phyloP scores from a whole-genome alignment of 2,888 invertebrate genomes.

The Cataglyphis livida region DNA sequence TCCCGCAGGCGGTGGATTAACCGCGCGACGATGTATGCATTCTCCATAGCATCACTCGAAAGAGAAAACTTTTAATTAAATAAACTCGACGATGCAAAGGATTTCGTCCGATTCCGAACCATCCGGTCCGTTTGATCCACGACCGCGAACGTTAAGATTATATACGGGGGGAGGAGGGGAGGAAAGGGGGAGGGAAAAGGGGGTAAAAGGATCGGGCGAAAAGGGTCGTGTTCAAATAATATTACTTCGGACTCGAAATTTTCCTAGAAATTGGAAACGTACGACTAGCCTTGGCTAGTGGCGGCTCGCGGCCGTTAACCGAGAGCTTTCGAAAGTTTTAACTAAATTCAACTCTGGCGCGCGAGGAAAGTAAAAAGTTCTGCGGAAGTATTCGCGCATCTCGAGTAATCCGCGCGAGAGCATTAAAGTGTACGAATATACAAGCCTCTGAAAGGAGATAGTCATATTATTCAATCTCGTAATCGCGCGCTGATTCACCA shows the following conservation, averaged over 20 bases:
- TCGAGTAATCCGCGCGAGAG: conserved; percentile 53
- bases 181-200: neutral
- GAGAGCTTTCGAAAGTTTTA: conserved; percentile 64
- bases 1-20: conserved; percentile 57
- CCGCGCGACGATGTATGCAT: conserved; percentile 37
- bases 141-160: conserved; percentile 33
- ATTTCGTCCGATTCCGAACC: neutral
- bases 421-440: conserved; percentile 53
- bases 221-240: conserved; percentile 60
- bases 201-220: conserved; percentile 14
- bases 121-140: conserved; percentile 40
- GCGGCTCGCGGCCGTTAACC: conserved; percentile 46
- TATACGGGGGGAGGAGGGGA: neutral
- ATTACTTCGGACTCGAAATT: conserved; percentile 63
- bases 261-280: conserved; percentile 60
- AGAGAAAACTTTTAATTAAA: conserved; percentile 62
- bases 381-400: conserved; percentile 53
- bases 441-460: neutral
- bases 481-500: neutral
- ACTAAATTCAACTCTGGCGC: conserved; percentile 65
- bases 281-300: conserved; percentile 57
- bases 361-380: conserved; percentile 65
- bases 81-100: conserved; percentile 47
- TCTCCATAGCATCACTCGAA: conserved; percentile 26
- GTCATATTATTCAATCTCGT: conserved; percentile 31